These are phyloP conservation scores for Brachionus rotundiformis DNA, from an alignment of 1,140 invertebrate genomes.

Conservation along the genomic window DNA sequence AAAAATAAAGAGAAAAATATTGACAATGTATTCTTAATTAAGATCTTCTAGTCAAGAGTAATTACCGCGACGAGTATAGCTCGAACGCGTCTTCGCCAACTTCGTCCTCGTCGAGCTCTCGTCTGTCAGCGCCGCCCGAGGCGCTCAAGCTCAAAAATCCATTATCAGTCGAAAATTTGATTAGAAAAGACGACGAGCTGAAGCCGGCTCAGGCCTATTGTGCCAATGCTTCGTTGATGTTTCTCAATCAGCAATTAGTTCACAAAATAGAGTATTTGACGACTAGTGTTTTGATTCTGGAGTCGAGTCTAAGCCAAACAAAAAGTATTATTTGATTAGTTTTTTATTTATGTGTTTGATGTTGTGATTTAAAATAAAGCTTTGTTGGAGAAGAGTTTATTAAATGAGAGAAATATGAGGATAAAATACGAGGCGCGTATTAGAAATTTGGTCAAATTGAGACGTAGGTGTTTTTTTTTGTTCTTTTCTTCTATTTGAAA, in stretches of 20 bases:
- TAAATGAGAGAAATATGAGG: constrained; percentile 26
- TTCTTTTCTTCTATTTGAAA: neutral
- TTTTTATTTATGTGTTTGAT: neutral
- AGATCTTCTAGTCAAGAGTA: neutral
- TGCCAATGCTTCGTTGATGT: neutral
- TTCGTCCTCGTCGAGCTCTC: neutral
- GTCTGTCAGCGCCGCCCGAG: neutral
- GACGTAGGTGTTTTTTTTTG: neutral
- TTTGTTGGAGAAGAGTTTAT: constrained; percentile 23
- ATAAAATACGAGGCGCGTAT: constrained; percentile 30
- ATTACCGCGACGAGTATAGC: neutral
- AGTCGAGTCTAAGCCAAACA: constrained; percentile 12
- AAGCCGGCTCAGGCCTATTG: neutral
- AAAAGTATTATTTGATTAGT: constrained; percentile 15
- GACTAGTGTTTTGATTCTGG: neutral
- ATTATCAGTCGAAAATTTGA: constrained; percentile 40
- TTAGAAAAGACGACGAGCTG: neutral
- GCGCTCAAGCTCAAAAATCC: neutral
- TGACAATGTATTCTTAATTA: neutral
- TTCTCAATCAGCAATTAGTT: constrained; percentile 31
- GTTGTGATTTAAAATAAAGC: neutral
- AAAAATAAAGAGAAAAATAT: neutral
- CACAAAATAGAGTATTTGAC: neutral
- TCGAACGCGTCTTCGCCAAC: constrained; percentile 18
- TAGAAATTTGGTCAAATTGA: constrained; percentile 20